Evolutionary conservation across 2,113 vertebrate genomes (phyloP), one percentile per base, ranked within the genome.

Genomic region (Nipponia nippon): DNA sequence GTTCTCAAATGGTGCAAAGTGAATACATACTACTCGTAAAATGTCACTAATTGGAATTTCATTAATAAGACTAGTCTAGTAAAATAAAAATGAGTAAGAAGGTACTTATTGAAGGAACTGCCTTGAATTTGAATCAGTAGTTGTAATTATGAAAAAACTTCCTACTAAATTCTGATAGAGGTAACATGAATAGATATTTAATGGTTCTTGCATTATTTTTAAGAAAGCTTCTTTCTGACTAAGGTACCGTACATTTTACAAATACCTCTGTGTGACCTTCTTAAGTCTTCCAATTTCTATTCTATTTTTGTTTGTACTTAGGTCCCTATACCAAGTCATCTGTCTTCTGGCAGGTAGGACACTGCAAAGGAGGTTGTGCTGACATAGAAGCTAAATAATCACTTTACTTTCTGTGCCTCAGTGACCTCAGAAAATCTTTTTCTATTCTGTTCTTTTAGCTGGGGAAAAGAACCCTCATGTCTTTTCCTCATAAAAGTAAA

Each of bases 321-420:
- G 86, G 77, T 86, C 53, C 55, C 52, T 71, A 44, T 88, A 96
- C 69, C 34, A 58, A 89, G 78, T 96, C 91, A 95, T 95, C 87
- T 96, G 78, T 97, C 90, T 97, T 95, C 86, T 94, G 89, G 80
- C 85, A 92, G 95, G 61, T 86, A 88, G 90, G 78, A 94, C 80
- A 82, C 44, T 80, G 83, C 71, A 88, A 73, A 96, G 86, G 75
- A 96, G 75, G 63, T 87, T 93, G 77, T 97, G 93, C 93, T 95
- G 96, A 97, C 96, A 97, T 10, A 94, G 92, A 86, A 91, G 73
- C 95, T 96, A 97, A 95, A 96, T 94, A 94, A 97, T 95, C 88
- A 92, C 95, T 91, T 96, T 88, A 87, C 89, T 96, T 95, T 95
- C 87, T 91, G 87, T 88, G 77, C 92, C 88, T 96, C 81, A 87